Evolutionary conservation across 1,140 invertebrate genomes (phyloP).

Genomic region (Aphelinus atriplicis): DNA sequence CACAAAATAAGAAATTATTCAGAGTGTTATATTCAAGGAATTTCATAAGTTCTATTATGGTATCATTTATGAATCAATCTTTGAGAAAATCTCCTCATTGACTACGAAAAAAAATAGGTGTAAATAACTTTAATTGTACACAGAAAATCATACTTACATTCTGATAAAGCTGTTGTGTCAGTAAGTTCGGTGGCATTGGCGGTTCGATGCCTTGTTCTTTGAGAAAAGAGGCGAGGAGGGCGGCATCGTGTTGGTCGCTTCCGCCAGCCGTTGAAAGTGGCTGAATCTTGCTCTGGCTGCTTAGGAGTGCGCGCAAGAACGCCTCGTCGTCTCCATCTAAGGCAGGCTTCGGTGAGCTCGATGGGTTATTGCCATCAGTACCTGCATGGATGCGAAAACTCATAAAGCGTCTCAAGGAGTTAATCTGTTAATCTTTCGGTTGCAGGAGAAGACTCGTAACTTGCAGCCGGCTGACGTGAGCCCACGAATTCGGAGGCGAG

Average conservation of each 20-base stretch:
- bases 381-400: too few relatives aligned
- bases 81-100: too few relatives aligned
- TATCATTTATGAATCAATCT: too few relatives aligned
- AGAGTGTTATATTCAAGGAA: too few relatives aligned
- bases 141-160: slow-evolving; percentile 64
- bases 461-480: too few relatives aligned
- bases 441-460: too few relatives aligned
- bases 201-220: slow-evolving; percentile 76
- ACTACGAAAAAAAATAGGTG: neutral
- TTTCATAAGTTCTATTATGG: too few relatives aligned
- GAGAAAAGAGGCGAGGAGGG: slow-evolving; percentile 72
- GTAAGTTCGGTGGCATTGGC: slow-evolving; percentile 67
- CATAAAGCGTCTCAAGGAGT: too few relatives aligned
- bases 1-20: too few relatives aligned
- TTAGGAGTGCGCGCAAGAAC: slow-evolving; percentile 55
- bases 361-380: too few relatives aligned
- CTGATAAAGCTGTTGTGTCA: slow-evolving; percentile 68
- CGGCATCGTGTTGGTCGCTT: slow-evolving; percentile 70
- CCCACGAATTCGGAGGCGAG: too few relatives aligned
- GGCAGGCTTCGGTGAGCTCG: slow-evolving; percentile 5
- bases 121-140: neutral
- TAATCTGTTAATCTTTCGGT: too few relatives aligned
- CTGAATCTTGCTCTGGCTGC: slow-evolving; percentile 41
- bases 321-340: slow-evolving; percentile 52
- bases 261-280: slow-evolving; percentile 24